phyloP scores from a whole-genome alignment of 2,113 vertebrate species.

The Trachemys scripta region DNA sequence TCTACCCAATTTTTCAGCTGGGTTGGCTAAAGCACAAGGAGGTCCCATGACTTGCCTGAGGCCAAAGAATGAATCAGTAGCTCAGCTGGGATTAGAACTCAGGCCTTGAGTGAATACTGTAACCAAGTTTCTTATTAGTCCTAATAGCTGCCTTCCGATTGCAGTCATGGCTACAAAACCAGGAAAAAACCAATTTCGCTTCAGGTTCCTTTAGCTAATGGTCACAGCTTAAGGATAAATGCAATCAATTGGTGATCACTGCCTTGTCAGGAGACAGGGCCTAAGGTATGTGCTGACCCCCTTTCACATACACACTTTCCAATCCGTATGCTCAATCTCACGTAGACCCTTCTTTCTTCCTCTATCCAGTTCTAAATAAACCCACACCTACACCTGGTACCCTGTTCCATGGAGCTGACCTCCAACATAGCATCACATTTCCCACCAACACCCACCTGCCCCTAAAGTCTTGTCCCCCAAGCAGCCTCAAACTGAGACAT shows the following conservation, averaged over 20 bases:
- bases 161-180: background rate
- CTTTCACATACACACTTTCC: background rate
- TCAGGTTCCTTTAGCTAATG: background rate
- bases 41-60: background rate
- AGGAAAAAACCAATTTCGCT: background rate
- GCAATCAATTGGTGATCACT: background rate
- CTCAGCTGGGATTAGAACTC: background rate
- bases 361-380: background rate
- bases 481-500: background rate
- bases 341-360: background rate
- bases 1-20: conserved; percentile 49
- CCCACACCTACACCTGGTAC: background rate
- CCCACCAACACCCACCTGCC: background rate
- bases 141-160: background rate
- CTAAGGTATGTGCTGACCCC: background rate
- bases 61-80: background rate
- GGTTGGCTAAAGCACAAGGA: background rate
- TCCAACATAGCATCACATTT: background rate
- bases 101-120: background rate
- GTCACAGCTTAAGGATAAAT: background rate
- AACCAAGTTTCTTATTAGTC: conserved; percentile 39
- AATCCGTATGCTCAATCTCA: background rate
- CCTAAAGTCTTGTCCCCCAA: background rate
- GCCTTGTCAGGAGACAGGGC: background rate
- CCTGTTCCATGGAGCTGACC: background rate